These are phyloP conservation scores for Sebastes iracundus DNA, from an alignment of 2,797 vertebrate genomes.

Conservation along the genomic window DNA sequence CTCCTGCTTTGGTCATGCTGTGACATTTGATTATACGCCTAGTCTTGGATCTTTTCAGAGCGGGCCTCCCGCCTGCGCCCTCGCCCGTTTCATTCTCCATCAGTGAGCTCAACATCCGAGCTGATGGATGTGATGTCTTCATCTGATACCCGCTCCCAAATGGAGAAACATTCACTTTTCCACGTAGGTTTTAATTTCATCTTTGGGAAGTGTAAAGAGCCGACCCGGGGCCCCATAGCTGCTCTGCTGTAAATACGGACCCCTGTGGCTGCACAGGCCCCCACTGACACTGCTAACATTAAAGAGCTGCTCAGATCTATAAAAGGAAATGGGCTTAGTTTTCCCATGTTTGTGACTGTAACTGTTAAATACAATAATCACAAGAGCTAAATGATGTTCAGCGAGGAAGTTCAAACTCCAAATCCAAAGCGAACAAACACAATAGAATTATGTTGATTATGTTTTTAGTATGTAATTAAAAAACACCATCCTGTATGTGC, in stretches of 20 bases:
- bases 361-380: background rate
- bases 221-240: background rate
- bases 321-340: background rate
- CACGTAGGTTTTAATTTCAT: constrained; percentile 67
- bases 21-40: constrained; percentile 76
- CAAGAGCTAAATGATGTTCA: background rate
- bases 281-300: background rate
- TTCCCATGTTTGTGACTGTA: background rate
- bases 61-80: constrained; percentile 46
- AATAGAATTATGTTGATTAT: background rate
- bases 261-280: constrained; percentile 4
- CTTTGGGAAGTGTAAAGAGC: constrained; percentile 39
- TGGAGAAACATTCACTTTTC: constrained; percentile 53
- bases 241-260: constrained; percentile 27
- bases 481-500: too few species aligned
- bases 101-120: constrained; percentile 50
- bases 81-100: constrained; percentile 59
- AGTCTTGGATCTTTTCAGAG: constrained; percentile 68
- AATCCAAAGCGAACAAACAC: background rate
- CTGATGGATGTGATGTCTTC: constrained; percentile 64
- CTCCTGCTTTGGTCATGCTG: constrained; percentile 57
- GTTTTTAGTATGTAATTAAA: too few species aligned
- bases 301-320: background rate
- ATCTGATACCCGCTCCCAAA: constrained; percentile 63
- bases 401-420: background rate